Evolutionary conservation across 2,113 vertebrate species (phyloP).

Genomic region (Lynx canadensis): DNA sequence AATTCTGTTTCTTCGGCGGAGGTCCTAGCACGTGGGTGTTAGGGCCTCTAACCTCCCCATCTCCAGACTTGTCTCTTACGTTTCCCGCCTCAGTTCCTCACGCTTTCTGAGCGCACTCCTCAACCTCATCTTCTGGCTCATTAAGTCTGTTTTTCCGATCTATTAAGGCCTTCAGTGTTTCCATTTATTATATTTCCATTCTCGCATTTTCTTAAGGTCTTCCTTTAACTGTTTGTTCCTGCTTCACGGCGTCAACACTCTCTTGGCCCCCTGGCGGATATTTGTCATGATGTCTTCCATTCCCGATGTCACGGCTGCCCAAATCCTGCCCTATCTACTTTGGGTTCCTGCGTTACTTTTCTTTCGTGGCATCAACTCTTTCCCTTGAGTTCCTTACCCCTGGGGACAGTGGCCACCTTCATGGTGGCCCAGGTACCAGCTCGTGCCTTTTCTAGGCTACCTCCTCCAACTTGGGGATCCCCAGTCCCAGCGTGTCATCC

Average conservation of each 20-base stretch:
- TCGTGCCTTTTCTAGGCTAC: no score
- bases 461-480: not conserved
- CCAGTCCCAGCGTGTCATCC: not conserved
- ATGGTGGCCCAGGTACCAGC: not conserved
- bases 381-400: not conserved
- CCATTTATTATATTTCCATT: not conserved
- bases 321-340: not conserved
- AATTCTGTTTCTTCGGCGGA: not conserved
- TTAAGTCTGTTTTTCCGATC: not conserved
- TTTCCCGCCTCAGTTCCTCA: not conserved
- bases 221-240: not conserved
- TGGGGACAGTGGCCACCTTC: not conserved
- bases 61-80: not conserved
- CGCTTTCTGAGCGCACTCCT: not conserved
- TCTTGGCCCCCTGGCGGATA: not conserved
- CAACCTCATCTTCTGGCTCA: not conserved
- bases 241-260: not conserved
- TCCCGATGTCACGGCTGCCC: no score
- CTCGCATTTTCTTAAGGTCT: not conserved
- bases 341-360: not conserved
- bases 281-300: not conserved
- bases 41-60: not conserved
- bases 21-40: rapidly evolving
- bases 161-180: not conserved
- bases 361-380: no score